phyloP scores from a whole-genome alignment of 2,888 invertebrate genomes.

The Lordiphosa fenestrarum region DNA sequence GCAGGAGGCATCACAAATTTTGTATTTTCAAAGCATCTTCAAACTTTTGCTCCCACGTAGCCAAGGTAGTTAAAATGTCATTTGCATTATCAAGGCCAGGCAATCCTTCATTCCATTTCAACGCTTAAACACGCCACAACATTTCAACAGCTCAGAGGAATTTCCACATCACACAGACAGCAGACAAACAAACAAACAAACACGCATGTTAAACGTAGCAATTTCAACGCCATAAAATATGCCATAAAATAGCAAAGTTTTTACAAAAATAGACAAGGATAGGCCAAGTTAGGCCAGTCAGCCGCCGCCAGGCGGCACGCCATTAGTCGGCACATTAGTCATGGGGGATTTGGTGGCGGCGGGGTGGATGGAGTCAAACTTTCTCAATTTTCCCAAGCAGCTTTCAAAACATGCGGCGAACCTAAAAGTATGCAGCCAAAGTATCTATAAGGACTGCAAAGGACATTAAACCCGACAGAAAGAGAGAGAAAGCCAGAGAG shows the following conservation, averaged over 20 bases:
- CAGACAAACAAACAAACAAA: conserved; percentile 5
- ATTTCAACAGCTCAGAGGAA: conserved; percentile 37
- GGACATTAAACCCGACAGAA: conserved; percentile 75
- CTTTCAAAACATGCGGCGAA: conserved; percentile 33
- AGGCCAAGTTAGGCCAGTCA: conserved; percentile 14
- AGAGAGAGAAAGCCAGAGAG: conserved; percentile 13
- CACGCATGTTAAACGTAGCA: conserved; percentile 53
- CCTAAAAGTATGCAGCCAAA: conserved; percentile 46
- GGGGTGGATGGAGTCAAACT: conserved; percentile 43
- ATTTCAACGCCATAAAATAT: conserved; percentile 68
- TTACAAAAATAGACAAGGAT: conserved; percentile 52
- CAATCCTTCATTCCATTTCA: background rate
- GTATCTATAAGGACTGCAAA: conserved; percentile 69
- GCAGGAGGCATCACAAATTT: no score
- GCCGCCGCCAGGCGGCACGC: conserved; percentile 42
- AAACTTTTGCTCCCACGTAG: no score
- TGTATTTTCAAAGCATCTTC: no score
- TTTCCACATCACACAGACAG: conserved; percentile 22
- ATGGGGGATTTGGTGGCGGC: conserved; percentile 51
- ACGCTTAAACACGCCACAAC: background rate
- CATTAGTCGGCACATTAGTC: conserved; percentile 70
- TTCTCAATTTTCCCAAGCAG: conserved; percentile 50
- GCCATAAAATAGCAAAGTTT: conserved; percentile 55
- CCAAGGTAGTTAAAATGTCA: conserved; percentile 2
- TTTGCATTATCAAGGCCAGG: background rate